A percentile compares a stretch with the other conserved stretches of the same genome.
Evolutionary conservation across 2,888 invertebrate genomes (phyloP).

Genomic region (Tipula vernalis): DNA sequence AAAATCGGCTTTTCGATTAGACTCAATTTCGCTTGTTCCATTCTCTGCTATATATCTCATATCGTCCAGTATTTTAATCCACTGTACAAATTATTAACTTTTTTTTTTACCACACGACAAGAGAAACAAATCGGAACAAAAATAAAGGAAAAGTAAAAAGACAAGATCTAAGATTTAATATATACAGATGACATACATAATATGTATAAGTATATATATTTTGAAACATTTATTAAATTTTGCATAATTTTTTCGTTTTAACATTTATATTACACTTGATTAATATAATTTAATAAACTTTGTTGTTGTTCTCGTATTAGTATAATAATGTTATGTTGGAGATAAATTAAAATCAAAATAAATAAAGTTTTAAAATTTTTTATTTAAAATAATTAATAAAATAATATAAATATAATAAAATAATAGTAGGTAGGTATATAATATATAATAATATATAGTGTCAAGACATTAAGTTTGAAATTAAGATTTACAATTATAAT

Average conservation of each 20-base stretch:
- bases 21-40: no score
- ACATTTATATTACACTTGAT: background rate
- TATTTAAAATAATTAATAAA: background rate
- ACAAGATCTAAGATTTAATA: background rate
- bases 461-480: background rate
- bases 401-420: conserved; percentile 4
- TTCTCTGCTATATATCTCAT: no score
- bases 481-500: background rate
- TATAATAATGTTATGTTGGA: background rate
- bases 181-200: background rate
- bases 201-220: background rate
- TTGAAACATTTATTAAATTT: background rate
- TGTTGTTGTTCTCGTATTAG: background rate
- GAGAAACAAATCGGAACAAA: background rate
- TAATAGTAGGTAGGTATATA: background rate
- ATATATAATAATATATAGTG: conserved; percentile 1
- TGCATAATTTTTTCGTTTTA: background rate
- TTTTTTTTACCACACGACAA: background rate
- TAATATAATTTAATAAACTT: background rate
- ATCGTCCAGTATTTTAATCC: background rate
- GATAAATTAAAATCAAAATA: background rate
- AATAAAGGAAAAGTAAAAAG: background rate
- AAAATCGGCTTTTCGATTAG: no score
- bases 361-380: background rate
- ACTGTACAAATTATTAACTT: background rate